Conservation (phyloP, 1,140 invertebrate species). For the Heliconius hermathena region DNA sequence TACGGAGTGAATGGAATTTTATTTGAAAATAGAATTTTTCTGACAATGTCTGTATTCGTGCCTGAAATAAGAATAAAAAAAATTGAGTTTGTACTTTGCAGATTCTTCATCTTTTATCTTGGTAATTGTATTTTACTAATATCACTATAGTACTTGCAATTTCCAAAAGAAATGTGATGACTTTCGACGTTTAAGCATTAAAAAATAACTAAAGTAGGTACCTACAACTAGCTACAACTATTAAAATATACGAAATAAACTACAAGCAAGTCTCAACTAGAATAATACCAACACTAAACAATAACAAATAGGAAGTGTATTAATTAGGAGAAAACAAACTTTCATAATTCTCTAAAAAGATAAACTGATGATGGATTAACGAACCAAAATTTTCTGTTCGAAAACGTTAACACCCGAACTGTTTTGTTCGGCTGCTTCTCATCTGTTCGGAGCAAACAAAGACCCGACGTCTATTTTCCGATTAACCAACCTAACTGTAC, state of each 20-base stretch:
- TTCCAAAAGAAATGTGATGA: background rate
- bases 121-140: background rate
- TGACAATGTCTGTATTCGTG: conserved; percentile 30
- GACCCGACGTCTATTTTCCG: conserved; percentile 47
- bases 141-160: background rate
- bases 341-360: conserved; percentile 44
- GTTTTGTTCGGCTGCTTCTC: conserved; percentile 65
- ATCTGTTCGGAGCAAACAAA: conserved; percentile 66
- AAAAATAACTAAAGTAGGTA: background rate
- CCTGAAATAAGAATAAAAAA: conserved; percentile 24
- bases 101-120: background rate
- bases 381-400: conserved; percentile 57
- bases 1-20: conserved; percentile 46
- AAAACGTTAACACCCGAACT: conserved; percentile 56
- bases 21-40: conserved; percentile 43
- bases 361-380: conserved; percentile 63
- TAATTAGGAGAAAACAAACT: conserved; percentile 44
- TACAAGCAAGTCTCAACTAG: conserved; percentile 11
- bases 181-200: background rate
- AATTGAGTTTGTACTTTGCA: conserved; percentile 15
- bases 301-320: conserved; percentile 36
- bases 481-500: conserved; percentile 31
- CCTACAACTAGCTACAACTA: background rate
- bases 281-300: conserved; percentile 15
- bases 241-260: background rate